Evolutionary conservation across 2,797 vertebrate species (phyloP), one percentile per base, ranked within the genome.

Genomic region (Cyprinella venusta): DNA sequence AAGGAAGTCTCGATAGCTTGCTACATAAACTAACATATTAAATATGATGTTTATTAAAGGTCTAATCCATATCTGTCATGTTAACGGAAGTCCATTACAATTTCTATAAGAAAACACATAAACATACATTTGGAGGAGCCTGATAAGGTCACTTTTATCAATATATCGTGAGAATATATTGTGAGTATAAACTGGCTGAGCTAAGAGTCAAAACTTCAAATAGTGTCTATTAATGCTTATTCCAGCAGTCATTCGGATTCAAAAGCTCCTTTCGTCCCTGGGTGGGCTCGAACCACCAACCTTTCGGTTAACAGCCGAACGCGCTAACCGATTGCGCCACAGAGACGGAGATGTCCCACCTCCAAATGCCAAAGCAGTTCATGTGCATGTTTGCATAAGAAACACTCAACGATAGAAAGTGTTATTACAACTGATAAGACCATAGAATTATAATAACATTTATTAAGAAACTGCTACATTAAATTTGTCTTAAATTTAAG

Each of bases 201-300:
- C 21, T 24, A 56, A 56, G 45, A 1, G 21, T 4, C 19, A n/a
- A 56, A 56, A 56, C 52, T 21, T 54, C 18, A 54, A 54, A 8
- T 56, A 1, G 3, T n/a, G 19, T 16, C 8, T n/a, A 30, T 30
- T 30, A 30, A 1, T 30, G 2, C 26, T n/a, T 42, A 15, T 13
- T 67, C 6, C 38, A n/a, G 19, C 12, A 42, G 38, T 68, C 65
- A 8, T n/a, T n/a, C 21, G 1, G 8, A 56, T n/a, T 56, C 54
- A 30, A 71, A 75, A 56, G 1, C 0, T 4, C 0, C 4, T 38
- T 38, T 4, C 85, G 85, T 86, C 85, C 85, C 85, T 86, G 85
- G 85, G 85, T 86, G 85, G 85, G 85, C 85, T 86, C 33, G 81
- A 81, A 86, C 82, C 82, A 82, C 82, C 82, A 82, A 84, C 85